Base-by-base conservation (phyloP, 2,888 invertebrate species). In the Alloscopus bannaensis region DNA sequence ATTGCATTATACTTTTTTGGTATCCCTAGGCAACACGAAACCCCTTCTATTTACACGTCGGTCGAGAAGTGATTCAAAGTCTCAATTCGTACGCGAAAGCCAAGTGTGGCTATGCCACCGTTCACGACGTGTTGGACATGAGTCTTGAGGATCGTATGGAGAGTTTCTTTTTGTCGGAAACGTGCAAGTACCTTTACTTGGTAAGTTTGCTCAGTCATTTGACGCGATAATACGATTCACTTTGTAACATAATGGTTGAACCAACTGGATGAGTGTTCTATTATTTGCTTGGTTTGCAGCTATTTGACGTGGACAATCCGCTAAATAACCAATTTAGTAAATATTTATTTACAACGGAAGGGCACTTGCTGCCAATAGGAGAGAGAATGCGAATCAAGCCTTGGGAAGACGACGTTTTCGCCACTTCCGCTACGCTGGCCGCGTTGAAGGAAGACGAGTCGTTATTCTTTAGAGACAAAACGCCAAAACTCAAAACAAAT, bases 11-110 rank as follows among this genome's bases (percentile, higher is more conserved):
- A 22, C n/a, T 3, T 72, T n/a, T n/a, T n/a, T n/a, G n/a, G n/a
- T n/a, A n/a, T n/a, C n/a, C n/a, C 1, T 28, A 89, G 87, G 92
- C 91, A 1, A 92, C 92, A 0, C 91, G 90, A 86, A 91, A 91
- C 87, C 92, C 92, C 26, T 92, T 92, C 87, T 92, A 92, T 87
- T 89, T 92, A 62, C 91, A 92, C 87, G 92, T 92, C 24, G 92
- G 92, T 8, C 87, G 88, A 68, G 91, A 92, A 77, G 91, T 92
- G 57, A 87, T 92, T 59, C 88, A 90, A 72, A 90, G 88, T 84
- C 87, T 91, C 22, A 89, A 90, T 82, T 88, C 88, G 31, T 88
- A 90, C 84, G 89, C 91, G 1, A 89, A 88, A 87, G 90, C 89
- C 4, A 88, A 89, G 88, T 92, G 92, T 88, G 92, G 92, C 0